Evolutionary conservation across 2,888 invertebrate genomes (phyloP).

Genomic region (Odontocolon sp.): DNA sequence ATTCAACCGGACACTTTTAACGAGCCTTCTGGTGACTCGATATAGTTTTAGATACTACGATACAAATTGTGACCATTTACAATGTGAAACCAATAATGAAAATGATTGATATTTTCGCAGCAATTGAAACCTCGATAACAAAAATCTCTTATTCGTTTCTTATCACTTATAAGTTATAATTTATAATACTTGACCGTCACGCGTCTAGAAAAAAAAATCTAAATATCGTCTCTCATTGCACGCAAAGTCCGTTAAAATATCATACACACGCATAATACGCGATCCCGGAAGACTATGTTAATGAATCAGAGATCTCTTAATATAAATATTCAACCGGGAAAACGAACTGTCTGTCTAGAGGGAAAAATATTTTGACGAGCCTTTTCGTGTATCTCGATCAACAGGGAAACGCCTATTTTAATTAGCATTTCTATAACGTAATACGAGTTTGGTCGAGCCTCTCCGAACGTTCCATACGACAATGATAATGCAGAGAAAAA

Average conservation of each 20-base stretch:
- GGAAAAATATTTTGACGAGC: conserved; percentile 10
- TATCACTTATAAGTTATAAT: too few species aligned
- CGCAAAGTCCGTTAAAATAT: conserved; percentile 2
- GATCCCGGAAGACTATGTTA: conserved; percentile 55
- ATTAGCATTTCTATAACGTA: conserved; percentile 22
- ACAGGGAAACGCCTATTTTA: neutral
- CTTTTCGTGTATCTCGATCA: too few species aligned
- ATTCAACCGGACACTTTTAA: too few species aligned
- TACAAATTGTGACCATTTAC: too few species aligned
- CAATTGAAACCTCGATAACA: too few species aligned
- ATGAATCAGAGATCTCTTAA: conserved; percentile 25
- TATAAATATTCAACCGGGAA: conserved; percentile 48
- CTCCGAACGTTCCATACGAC: neutral
- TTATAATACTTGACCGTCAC: too few species aligned
- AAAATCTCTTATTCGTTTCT: too few species aligned
- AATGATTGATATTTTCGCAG: too few species aligned
- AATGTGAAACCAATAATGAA: too few species aligned
- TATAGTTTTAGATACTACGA: too few species aligned
- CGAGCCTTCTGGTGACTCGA: too few species aligned
- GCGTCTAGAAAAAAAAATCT: neutral
- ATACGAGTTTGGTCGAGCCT: conserved; percentile 37
- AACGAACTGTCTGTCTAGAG: conserved; percentile 10
- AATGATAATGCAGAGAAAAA: neutral
- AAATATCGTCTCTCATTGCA: neutral
- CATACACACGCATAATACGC: neutral